Evolutionary conservation across 2,113 vertebrate genomes (phyloP), one percentile per base, ranked within the genome.

Genomic region (Oreotragus oreotragus): DNA sequence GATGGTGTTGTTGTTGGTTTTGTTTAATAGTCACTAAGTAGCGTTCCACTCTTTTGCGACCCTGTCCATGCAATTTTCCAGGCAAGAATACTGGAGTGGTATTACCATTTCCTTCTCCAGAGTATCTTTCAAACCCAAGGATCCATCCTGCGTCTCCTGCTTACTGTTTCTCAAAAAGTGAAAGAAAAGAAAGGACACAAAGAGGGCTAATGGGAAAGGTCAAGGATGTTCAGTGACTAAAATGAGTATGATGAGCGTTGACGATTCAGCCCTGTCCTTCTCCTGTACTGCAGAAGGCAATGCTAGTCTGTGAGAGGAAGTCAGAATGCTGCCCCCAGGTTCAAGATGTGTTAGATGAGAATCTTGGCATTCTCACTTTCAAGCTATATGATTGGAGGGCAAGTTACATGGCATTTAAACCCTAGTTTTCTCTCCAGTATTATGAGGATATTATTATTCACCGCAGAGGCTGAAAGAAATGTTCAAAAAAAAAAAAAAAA

Each of bases 351-450:
- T 60, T 28, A 51, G 11, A 47, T 19, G 47, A 58, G 17, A 43
- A 58, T 85, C 8, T 80, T 92, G 43, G n/a, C 15, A 70, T 84
- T 36, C 11, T 96, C 15, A 33, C 30, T 95, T 91, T 83, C 39
- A 49, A 70, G 3, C 5, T 39, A 0, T 60, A 9, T n/a, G 21
- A 21, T 91, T 16, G 30, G 7, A 14, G 17, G 27, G 2, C 30
- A 84, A 90, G 28, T 45, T 33, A 33, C 15, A 73, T 76, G 51
- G 17, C 19, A 3, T 7, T 81, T 88, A 49, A 96, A 25, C 15
- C 33, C 28, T 49, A n/a, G 36, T 94, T 83, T 96, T 96, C 25
- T 60, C 7, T 94, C 27, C 13, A 84, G 16, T 88, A 60, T 81
- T 80, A 53, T 28, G 16, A 1, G 17, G 16, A 87, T 79, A 62